Percentiles rank a stretch among this genome's conserved stretches.
These are phyloP conservation scores for Entomobrya multifasciata DNA, from an alignment of 2,888 invertebrate species.

Conservation along the genomic window DNA sequence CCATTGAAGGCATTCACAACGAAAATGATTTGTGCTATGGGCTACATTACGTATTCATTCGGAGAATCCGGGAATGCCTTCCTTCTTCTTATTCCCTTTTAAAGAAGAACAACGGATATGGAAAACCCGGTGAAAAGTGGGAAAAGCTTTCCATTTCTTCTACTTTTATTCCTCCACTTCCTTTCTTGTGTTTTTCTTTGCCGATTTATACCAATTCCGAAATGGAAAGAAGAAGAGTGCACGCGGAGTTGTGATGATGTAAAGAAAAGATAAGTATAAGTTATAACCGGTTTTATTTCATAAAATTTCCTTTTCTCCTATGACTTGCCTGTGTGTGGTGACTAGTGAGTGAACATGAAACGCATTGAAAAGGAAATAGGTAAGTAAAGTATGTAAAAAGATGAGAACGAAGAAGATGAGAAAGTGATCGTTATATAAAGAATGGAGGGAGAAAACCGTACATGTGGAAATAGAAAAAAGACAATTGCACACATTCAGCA, in stretches of 20 bases:
- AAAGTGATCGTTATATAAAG: conserved; percentile 41
- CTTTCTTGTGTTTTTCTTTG: conserved; percentile 47
- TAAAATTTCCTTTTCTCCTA: conserved; percentile 54
- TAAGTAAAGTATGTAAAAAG: conserved; percentile 42
- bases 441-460: conserved; percentile 27
- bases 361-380: conserved; percentile 59
- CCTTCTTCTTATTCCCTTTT: background rate
- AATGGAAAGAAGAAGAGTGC: conserved; percentile 41
- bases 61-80: conserved; percentile 35
- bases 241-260: too few relatives aligned
- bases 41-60: conserved; percentile 70
- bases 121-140: conserved; percentile 31
- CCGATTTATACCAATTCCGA: background rate
- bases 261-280: conserved; percentile 64
- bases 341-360: conserved; percentile 2
- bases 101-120: conserved; percentile 29
- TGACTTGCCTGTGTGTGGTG: background rate
- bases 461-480: conserved; percentile 38
- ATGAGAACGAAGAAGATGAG: conserved; percentile 8
- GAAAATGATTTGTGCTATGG: conserved; percentile 69
- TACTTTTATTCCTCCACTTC: conserved; percentile 40
- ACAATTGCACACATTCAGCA: conserved; percentile 18
- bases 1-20: conserved; percentile 58
- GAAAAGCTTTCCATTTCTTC: conserved; percentile 8
- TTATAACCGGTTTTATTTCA: conserved; percentile 71